Conservation (phyloP, 2,113 vertebrate genomes). For the Penelope pileata region DNA sequence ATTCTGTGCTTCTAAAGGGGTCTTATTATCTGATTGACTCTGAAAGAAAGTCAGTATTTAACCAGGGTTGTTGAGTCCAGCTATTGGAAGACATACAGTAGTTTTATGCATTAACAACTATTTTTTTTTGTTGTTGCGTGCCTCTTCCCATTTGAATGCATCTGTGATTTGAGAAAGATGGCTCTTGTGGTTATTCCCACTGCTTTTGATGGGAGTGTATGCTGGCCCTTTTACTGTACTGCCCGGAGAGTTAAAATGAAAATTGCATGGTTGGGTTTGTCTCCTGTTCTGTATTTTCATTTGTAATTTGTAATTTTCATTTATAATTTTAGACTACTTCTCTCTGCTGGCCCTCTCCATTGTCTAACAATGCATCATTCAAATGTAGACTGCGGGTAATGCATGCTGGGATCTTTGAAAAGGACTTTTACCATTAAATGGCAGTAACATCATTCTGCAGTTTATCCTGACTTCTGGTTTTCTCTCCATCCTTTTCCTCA, state of each 20-base stretch:
- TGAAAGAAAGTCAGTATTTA: conserved; percentile 76
- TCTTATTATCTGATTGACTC: conserved; percentile 79
- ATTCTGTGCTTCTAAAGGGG: conserved; percentile 76
- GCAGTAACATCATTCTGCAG: background rate
- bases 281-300: background rate
- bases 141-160: conserved; percentile 50
- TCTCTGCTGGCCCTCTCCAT: background rate
- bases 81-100: conserved; percentile 51
- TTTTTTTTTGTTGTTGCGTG: conserved; percentile 35
- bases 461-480: background rate
- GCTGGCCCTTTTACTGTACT: background rate
- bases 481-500: background rate
- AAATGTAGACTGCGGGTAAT: background rate
- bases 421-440: background rate
- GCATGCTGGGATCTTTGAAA: background rate
- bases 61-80: conserved; percentile 63
- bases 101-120: conserved; percentile 62
- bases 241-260: conserved; percentile 3
- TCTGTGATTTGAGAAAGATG: conserved; percentile 54
- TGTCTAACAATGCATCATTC: conserved; percentile 7
- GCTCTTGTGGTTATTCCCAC: conserved; percentile 23
- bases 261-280: background rate
- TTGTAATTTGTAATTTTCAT: conserved; percentile 8
- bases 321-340: background rate
- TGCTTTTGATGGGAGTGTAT: background rate